Percentiles rank a stretch among this genome's conserved stretches.
phyloP scores from a whole-genome alignment of 2,888 invertebrate species.

The Lepidocyrtinus sp. region DNA sequence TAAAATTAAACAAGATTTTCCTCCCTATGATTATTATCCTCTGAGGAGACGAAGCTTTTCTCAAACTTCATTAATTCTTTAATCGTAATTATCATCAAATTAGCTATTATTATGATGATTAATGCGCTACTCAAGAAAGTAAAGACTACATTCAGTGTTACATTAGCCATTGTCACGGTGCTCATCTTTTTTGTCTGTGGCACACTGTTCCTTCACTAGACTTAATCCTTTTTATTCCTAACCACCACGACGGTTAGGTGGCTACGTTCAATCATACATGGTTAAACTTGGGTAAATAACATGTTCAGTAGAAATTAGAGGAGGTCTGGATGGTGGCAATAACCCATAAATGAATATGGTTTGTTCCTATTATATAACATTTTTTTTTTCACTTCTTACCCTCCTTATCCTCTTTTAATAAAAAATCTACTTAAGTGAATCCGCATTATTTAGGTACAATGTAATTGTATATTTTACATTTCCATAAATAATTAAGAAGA shows the following conservation, averaged over 20 bases:
- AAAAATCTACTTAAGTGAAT: no score
- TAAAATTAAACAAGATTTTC: background rate
- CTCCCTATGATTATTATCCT: background rate
- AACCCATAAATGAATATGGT: background rate
- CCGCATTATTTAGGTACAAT: no score
- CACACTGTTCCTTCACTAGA: background rate
- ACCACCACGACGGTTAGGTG: background rate
- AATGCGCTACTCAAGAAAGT: background rate
- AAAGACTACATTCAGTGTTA: background rate
- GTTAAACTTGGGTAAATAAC: no score
- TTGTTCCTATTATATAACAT: background rate
- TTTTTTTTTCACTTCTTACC: background rate
- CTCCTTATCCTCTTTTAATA: background rate
- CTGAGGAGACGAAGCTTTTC: background rate
- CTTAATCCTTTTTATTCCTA: background rate
- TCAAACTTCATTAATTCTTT: background rate
- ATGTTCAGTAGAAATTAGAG: no score
- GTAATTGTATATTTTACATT: no score
- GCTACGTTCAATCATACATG: slow-evolving; percentile 11
- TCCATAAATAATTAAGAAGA: no score
- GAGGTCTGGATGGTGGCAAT: background rate
- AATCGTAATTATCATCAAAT: slow-evolving; percentile 15
- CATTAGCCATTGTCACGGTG: background rate
- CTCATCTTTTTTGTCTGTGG: background rate
- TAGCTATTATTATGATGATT: slow-evolving; percentile 3